Base-by-base conservation (phyloP, 2,797 vertebrate genomes). In the Clarias fuscus region DNA sequence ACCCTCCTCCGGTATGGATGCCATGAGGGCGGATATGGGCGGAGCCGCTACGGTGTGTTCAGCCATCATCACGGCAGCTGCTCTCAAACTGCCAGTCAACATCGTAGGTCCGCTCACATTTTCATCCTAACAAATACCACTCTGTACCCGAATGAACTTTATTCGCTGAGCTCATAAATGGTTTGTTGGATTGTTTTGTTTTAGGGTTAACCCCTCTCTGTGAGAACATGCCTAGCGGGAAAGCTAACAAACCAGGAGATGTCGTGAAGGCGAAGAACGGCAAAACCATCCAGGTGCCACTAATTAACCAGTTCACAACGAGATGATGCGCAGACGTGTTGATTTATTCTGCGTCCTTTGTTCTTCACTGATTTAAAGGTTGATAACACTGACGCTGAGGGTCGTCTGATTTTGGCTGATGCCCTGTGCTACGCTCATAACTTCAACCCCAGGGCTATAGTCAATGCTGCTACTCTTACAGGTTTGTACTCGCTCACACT, bases 161-260 rank as follows among this genome's bases (percentile, higher is more conserved):
- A 53, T 75, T 27, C 0, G 6, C 17, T 13, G 18, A 30, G n/a
- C 13, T 27, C 13, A 15, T 30, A 17, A 43, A 72, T 5, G 40
- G 33, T 71, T 22, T 40, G 3, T 22, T 71, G 18, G 8, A 75
- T 59, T 84, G 11, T 0, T 18, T 61, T 88, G 53, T 71, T 81
- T 88, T 86, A 99, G 98, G 97, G 93, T 92, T 99, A 92, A 95
- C 97, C 62, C 97, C 98, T 0, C 94, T 99, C 67, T 99, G 98
- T 95, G 98, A 99, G 94, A 99, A 99, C 91, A 97, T 99, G 97
- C 98, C 98, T 48, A 98, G 97, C 62, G 97, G 98, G 75, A 98
- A 95, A 86, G 98, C 98, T 80, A 98, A 94, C 87, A 99, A 99
- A 90, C 98, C 98, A 4, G 98, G 98, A 0, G 98, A 99, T 67